Evolutionary conservation across 2,888 invertebrate genomes (phyloP).

Genomic region (Drosophila lacicola): DNA sequence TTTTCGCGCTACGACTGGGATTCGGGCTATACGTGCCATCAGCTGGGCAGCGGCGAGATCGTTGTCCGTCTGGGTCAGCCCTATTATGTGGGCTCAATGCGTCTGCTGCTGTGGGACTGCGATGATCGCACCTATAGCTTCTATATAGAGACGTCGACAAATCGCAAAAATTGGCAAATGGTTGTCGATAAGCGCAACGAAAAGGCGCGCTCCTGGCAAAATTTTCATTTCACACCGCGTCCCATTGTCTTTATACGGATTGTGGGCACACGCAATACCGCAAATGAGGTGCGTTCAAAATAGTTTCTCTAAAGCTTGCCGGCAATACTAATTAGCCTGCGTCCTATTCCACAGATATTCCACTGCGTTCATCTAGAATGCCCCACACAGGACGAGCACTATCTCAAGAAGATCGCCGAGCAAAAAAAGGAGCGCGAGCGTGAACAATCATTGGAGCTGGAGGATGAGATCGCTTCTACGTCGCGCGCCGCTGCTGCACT

Average conservation of each 20-base stretch:
- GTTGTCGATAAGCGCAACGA: slow-evolving; percentile 95
- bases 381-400: slow-evolving; percentile 88
- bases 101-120: slow-evolving; percentile 98
- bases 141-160: slow-evolving; percentile 97
- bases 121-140: slow-evolving; percentile 97
- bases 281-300: slow-evolving; percentile 91
- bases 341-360: slow-evolving; percentile 90
- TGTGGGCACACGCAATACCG: slow-evolving; percentile 98
- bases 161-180: slow-evolving; percentile 96
- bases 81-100: slow-evolving; percentile 95
- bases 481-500: slow-evolving; percentile 37
- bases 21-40: slow-evolving; percentile 98
- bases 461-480: slow-evolving; percentile 55
- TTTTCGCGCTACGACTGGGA: slow-evolving; percentile 99
- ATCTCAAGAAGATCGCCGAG: slow-evolving; percentile 64
- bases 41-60: slow-evolving; percentile 96
- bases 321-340: not conserved
- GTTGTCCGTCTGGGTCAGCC: slow-evolving; percentile 98
- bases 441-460: not conserved
- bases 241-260: slow-evolving; percentile 97
- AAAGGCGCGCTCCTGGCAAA: slow-evolving; percentile 97
- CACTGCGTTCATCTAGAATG: slow-evolving; percentile 99
- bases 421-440: slow-evolving; percentile 44
- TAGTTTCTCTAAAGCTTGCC: not conserved
- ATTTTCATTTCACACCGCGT: slow-evolving; percentile 92